Base-by-base conservation (phyloP, 2,797 vertebrate genomes). In the Gambelia wislizenii region DNA sequence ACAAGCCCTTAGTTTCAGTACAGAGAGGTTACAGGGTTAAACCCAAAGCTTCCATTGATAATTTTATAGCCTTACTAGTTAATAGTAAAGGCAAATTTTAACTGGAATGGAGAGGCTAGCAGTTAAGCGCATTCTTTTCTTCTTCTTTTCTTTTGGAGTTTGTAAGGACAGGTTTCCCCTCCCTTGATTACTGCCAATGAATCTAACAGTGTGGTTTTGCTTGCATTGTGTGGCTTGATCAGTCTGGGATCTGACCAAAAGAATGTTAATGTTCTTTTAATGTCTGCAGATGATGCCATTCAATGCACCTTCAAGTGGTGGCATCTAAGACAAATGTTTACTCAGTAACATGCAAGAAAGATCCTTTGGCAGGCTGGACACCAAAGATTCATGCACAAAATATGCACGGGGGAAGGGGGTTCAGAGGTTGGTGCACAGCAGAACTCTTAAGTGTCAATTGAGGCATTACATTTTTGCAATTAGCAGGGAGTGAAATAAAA, bases 391-490 rank as follows among this genome's bases (percentile, higher is more conserved):
- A 77, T 16, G 25, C 27, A 75, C 16, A 59, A 6, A 59, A 22
- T 70, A 20, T 18, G 7, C 70, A 22, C 70, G 7, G n/a, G 18
- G n/a, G n/a, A n/a, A n/a, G n/a, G 22, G 56, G 39, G 13, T 22
- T 10, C 52, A 75, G 39, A 75, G 2, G 1, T 33, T 42, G 39
- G 16, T 75, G 25, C 54, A 44, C 27, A 44, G 30, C 42, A 77
- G 39, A 59, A 72, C 39, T 47, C 56, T 8, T 77, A 20, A 47
- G 10, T 42, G 13, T 56, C 42, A 56, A n/a, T 18, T 33, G 30
- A 85, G 74, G 56, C 74, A 47, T 76, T 83, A 27, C 12, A 44
- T 27, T 86, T 59, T 39, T 54, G 74, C 56, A 86, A 76, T 86
- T 61, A 77, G 30, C 33, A 64, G 72, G 56, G 22, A 14, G 42